These are phyloP conservation scores for Tretioscincus oriximinensis DNA, from an alignment of 2,113 vertebrate genomes.

Conservation along the genomic window DNA sequence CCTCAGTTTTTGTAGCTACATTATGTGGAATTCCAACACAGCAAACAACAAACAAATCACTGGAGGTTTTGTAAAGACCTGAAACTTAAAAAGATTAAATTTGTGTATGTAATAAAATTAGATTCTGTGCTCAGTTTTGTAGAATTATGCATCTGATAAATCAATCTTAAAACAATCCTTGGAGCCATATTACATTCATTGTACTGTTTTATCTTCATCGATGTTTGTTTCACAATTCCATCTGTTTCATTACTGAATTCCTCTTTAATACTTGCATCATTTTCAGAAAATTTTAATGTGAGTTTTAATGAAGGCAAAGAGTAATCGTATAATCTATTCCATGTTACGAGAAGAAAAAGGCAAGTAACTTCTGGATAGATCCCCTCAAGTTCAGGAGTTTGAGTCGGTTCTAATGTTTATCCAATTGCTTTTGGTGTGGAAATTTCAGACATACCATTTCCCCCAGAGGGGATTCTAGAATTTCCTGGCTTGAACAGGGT, in stretches of 20 bases:
- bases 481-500: not conserved
- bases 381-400: not conserved
- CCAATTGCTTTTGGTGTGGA: slow-evolving; percentile 14
- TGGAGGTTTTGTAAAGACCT: slow-evolving; percentile 44
- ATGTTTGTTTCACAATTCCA: not conserved
- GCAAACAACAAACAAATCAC: not conserved
- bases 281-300: not conserved
- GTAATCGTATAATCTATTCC: not conserved
- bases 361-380: not conserved
- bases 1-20: too few relatives aligned
- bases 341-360: not conserved
- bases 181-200: not conserved
- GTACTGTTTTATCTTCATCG: not conserved
- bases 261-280: not conserved
- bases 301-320: not conserved
- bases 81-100: slow-evolving; percentile 37
- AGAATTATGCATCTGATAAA: not conserved
- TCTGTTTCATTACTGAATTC: not conserved
- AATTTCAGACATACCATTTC: slow-evolving; percentile 2
- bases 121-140: not conserved
- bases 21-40: not conserved
- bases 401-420: slow-evolving; percentile 1
- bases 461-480: slow-evolving; percentile 4
- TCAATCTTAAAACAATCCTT: not conserved
- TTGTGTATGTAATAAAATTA: not conserved